These are phyloP conservation scores for Rhinoptilus africanus DNA, from an alignment of 2,113 vertebrate genomes.

Conservation along the genomic window DNA sequence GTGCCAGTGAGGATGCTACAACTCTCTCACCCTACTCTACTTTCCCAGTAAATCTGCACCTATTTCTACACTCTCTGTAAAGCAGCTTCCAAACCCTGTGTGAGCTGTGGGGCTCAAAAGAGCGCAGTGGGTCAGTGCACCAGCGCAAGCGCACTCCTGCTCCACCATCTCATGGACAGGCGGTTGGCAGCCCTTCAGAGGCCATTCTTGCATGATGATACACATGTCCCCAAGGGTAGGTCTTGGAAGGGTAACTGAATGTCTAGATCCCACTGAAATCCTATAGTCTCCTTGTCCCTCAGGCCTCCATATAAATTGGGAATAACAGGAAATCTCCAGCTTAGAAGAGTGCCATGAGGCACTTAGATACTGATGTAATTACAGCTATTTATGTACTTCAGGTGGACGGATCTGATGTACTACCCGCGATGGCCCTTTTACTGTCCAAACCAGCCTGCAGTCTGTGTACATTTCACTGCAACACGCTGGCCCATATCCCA, in stretches of 20 bases:
- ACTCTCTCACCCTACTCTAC: not conserved
- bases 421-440: not conserved
- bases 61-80: not conserved
- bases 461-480: not conserved
- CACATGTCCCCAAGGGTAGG: not conserved
- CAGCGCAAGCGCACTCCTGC: rapidly evolving
- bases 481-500: not conserved
- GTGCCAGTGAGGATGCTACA: not conserved
- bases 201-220: constrained; percentile 34
- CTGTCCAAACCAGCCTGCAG: not conserved
- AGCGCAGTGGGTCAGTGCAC: rapidly evolving
- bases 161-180: not conserved
- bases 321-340: constrained; percentile 50
- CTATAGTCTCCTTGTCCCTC: constrained; percentile 34
- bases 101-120: not conserved
- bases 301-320: constrained; percentile 9
- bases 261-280: constrained; percentile 46
- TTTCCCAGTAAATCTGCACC: not conserved
- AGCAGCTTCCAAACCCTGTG: not conserved
- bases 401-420: not conserved
- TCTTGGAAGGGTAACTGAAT: constrained; percentile 15
- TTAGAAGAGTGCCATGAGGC: not conserved
- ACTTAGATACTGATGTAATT: not conserved
- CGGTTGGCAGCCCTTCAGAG: constrained; percentile 52
- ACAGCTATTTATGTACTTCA: constrained; percentile 34